Conservation (phyloP, 2,888 invertebrate species). For the Ophonus ardosiacus region DNA sequence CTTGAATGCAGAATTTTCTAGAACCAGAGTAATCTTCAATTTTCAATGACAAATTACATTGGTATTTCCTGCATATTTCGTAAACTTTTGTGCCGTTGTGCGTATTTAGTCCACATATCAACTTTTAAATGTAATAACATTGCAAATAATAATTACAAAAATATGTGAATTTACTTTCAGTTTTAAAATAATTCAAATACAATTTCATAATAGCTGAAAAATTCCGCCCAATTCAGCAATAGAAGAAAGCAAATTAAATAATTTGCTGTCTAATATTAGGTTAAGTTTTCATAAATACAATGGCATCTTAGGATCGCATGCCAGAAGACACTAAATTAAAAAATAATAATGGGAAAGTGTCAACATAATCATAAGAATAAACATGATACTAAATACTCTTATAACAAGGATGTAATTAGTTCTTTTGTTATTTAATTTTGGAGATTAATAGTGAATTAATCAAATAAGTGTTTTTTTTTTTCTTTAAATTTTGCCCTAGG, state of each 20-base stretch:
- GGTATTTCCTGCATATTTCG: conserved; percentile 2
- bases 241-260: conserved; percentile 42
- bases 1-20: neutral
- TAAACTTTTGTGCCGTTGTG: neutral
- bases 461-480: neutral
- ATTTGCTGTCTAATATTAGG: neutral
- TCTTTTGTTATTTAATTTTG: conserved; percentile 53
- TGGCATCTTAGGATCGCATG: conserved; percentile 24
- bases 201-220: conserved; percentile 19
- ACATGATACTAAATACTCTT: conserved; percentile 45
- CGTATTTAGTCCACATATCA: conserved; percentile 1
- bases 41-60: neutral
- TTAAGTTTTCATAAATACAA: conserved; percentile 35
- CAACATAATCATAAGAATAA: conserved; percentile 53
- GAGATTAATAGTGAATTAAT: conserved; percentile 16
- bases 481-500: too few species aligned
- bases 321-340: conserved; percentile 43
- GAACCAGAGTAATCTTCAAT: neutral
- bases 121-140: neutral
- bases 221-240: neutral
- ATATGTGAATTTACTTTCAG: conserved; percentile 6
- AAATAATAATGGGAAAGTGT: conserved; percentile 61
- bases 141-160: conserved; percentile 3
- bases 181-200: conserved; percentile 1
- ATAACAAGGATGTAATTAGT: conserved; percentile 57